Conservation (phyloP, 2,797 vertebrate species). For the Falco peregrinus region DNA sequence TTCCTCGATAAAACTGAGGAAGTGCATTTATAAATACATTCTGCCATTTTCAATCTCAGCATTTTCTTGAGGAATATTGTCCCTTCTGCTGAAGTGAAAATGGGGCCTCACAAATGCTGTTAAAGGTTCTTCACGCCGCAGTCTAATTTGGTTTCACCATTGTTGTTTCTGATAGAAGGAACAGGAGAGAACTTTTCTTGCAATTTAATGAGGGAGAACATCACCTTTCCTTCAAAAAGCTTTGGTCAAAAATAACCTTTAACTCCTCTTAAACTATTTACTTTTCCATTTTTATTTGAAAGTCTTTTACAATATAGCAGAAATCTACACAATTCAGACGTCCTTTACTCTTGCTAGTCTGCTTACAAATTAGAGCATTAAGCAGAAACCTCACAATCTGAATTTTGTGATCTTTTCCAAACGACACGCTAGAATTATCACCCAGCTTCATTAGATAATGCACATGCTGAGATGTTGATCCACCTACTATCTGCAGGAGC, state of each 20-base stretch:
- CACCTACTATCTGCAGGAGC: background rate
- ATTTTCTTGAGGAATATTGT: background rate
- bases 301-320: background rate
- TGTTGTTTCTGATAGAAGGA: background rate
- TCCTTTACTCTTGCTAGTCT: background rate
- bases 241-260: background rate
- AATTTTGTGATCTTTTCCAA: background rate
- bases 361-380: background rate
- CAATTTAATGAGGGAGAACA: background rate
- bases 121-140: background rate
- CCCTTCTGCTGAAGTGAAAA: background rate
- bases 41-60: background rate
- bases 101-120: background rate
- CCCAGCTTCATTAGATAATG: background rate
- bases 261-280: background rate
- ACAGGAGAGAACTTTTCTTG: background rate
- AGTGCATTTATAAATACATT: background rate
- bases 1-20: background rate
- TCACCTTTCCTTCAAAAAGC: background rate
- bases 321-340: background rate
- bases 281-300: background rate
- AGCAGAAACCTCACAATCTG: background rate
- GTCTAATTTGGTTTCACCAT: background rate
- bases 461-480: slow-evolving; percentile 7
- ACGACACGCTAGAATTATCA: background rate